Conservation (phyloP, 2,113 vertebrate genomes). For the Limnothrissa miodon region DNA sequence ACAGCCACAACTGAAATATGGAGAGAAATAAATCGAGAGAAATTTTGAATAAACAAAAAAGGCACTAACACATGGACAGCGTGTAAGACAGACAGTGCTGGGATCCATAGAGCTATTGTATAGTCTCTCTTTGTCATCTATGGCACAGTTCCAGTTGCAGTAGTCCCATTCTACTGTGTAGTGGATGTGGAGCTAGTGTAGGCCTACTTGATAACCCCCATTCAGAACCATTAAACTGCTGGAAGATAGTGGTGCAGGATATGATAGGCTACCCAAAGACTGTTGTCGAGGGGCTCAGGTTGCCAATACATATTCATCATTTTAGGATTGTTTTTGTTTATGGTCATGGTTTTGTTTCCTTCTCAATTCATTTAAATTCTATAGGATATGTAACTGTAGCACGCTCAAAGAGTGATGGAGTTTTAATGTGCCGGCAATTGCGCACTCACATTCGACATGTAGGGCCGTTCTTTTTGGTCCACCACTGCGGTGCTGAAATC, state of each 20-base stretch:
- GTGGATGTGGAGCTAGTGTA: background rate
- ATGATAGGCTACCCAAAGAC: background rate
- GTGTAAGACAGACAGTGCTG: background rate
- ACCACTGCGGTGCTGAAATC: background rate
- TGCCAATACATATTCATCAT: background rate
- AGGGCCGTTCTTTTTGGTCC: background rate
- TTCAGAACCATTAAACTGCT: background rate
- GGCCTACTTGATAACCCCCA: background rate
- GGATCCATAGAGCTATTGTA: background rate
- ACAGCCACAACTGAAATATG: background rate
- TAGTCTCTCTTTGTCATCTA: background rate
- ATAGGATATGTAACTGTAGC: too few relatives aligned
- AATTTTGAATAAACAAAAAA: background rate
- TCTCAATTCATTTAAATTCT: too few relatives aligned
- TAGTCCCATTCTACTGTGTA: slow-evolving; percentile 6
- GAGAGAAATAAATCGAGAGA: background rate
- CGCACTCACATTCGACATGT: background rate
- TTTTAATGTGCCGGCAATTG: background rate
- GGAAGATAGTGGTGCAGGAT: background rate
- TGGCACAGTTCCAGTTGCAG: background rate
- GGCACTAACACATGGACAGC: background rate
- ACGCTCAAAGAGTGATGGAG: background rate
- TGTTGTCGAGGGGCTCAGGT: background rate
- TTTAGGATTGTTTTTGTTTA: background rate
- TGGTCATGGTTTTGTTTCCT: background rate